Evolutionary conservation across 2,797 vertebrate species (phyloP), one percentile per base, ranked within the genome.

Genomic region (Pyrocephalus nanus): DNA sequence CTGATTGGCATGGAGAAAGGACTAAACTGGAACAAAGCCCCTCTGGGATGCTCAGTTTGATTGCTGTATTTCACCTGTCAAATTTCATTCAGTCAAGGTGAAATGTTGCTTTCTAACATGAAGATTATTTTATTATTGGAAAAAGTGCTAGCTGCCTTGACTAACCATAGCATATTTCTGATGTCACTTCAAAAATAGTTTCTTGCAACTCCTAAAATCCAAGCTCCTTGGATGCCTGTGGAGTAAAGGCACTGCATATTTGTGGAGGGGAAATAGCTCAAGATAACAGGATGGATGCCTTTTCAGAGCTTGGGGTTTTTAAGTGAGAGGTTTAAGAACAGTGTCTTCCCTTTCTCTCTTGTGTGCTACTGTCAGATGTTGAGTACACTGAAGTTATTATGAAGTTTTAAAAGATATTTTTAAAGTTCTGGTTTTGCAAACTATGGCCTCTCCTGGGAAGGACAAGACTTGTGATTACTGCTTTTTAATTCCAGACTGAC

Each of bases 101-200:
- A 55, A 83, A 36, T 15, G 5, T 73, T 66, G 13, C 48, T 88
- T 94, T 92, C 21, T 75, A 51, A 55, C 34, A 19, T 62, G 71
- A 69, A 67, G 38, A 40, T 36, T 76, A 54, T 45, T 94, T 76
- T 55, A 30, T 88, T 92, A 0, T 48, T 50, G 26, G 54, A 11
- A 72, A 22, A 92, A 72, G n/a, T 54, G 43, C 38, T 78, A n/a
- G 36, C 40, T 83, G 12, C 29, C 5, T 64, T 86, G 69, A 50
- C 60, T 86, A 55, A 83, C 57, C 30, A 11, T 23, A 57, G 57
- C 70, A 73, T 51, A 57, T 80, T 88, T 78, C 70, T 75, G n/a
- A 72, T 86, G 47, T 65, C 1, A 8, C 54, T 86, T 95, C 20
- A 74, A 60, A 92, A 90, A 60, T 43, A 93, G 45, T 78, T 86